phyloP scores from a whole-genome alignment of 2,888 invertebrate genomes.

The Drosophila vallismaia region DNA sequence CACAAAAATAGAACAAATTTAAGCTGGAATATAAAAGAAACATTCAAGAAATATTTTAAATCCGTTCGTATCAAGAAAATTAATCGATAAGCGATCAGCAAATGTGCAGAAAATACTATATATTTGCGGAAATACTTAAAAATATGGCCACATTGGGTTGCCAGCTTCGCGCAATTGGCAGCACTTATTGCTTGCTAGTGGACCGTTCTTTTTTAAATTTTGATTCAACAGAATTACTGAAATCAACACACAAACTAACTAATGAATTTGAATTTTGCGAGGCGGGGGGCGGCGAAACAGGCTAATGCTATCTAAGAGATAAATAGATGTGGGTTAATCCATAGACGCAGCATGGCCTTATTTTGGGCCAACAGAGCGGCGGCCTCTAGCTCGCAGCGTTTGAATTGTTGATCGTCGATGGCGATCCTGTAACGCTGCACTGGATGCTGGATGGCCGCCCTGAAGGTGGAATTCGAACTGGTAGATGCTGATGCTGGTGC shows the following conservation, averaged over 20 bases:
- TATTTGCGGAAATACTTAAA: conserved; percentile 4
- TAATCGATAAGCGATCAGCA: not conserved
- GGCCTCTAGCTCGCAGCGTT: conserved; percentile 50
- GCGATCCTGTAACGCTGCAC: conserved; percentile 29
- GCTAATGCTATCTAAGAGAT: conserved; percentile 38
- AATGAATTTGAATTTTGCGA: conserved; percentile 11
- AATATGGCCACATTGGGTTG: not conserved
- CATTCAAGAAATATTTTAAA: not conserved
- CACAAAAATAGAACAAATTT: no score
- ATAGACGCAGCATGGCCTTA: conserved; percentile 54
- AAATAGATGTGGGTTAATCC: conserved; percentile 54
- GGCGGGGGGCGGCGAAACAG: not conserved
- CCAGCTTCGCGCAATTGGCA: not conserved
- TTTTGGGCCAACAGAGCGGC: conserved; percentile 58
- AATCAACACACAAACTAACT: conserved; percentile 11
- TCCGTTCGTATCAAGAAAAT: not conserved
- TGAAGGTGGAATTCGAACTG: conserved; percentile 3
- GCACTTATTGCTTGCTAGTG: not conserved
- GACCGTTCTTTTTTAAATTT: conserved; percentile 5
- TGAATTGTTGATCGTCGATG: conserved; percentile 51
- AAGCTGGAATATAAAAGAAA: not conserved
- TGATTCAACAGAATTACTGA: conserved; percentile 9
- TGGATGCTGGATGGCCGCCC: conserved; percentile 23
- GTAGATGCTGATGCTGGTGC: not conserved
- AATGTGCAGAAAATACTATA: conserved; percentile 1